Evolutionary conservation across 2,888 invertebrate genomes (phyloP).

Genomic region (Pteria penguin): DNA sequence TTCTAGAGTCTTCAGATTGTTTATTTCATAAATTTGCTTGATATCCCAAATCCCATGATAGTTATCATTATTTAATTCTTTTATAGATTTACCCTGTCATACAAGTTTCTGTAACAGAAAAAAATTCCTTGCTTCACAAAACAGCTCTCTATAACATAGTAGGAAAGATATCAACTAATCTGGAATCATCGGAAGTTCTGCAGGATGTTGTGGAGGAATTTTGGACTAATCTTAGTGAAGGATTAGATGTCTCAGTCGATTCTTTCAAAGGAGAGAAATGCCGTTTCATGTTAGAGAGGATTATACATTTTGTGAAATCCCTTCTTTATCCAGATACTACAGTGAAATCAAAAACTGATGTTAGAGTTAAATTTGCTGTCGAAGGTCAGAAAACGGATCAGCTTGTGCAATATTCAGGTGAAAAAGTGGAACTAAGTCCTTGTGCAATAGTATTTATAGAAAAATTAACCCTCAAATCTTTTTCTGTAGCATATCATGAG

Average conservation of each 20-base stretch:
- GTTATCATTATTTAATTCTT: slow-evolving; percentile 19
- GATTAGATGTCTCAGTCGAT: slow-evolving; percentile 42
- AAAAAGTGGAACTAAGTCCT: slow-evolving; percentile 42
- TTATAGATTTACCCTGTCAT: slow-evolving; percentile 73
- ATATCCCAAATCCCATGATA: no score
- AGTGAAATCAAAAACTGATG: slow-evolving; percentile 46
- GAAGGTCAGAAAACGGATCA: slow-evolving; percentile 22
- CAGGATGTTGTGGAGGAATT: slow-evolving; percentile 39
- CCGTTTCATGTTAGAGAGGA: slow-evolving; percentile 41
- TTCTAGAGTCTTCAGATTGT: no score
- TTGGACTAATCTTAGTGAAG: slow-evolving; percentile 53
- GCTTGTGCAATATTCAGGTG: slow-evolving; percentile 15
- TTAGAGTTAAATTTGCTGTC: slow-evolving; percentile 49
- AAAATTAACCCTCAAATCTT: slow-evolving; percentile 52
- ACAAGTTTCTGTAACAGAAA: slow-evolving; percentile 69
- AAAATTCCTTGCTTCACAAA: slow-evolving; percentile 58
- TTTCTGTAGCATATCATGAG: slow-evolving; percentile 53
- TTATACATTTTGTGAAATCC: slow-evolving; percentile 51
- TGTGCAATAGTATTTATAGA: slow-evolving; percentile 52
- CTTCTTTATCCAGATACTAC: slow-evolving; percentile 51
- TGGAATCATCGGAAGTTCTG: slow-evolving; percentile 32
- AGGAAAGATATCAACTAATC: slow-evolving; percentile 48
- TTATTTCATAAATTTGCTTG: no score
- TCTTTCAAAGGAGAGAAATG: slow-evolving; percentile 5
- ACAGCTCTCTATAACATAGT: slow-evolving; percentile 64